Evolutionary conservation across 1,140 invertebrate genomes (phyloP), one percentile per base, ranked within the genome.

Genomic region (Patella vulgata): DNA sequence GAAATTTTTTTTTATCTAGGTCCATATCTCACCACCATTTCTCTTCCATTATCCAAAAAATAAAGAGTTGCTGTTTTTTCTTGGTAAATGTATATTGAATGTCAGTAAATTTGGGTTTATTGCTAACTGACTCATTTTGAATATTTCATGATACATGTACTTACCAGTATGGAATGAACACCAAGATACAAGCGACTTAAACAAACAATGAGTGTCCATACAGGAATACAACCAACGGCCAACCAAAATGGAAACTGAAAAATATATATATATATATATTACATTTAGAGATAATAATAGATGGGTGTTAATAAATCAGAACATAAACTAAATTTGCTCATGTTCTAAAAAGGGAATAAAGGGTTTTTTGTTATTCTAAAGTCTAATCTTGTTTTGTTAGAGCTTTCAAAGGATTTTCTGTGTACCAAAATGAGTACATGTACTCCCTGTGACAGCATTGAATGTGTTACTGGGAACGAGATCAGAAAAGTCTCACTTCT

Each of bases 81-180:
- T n/a, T n/a, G n/a, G n/a, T n/a, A n/a, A n/a, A n/a, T n/a, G n/a
- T n/a, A n/a, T n/a, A n/a, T n/a, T n/a, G n/a, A n/a, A n/a, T n/a
- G n/a, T n/a, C n/a, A n/a, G n/a, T n/a, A n/a, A n/a, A n/a, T n/a
- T n/a, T n/a, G n/a, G n/a, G n/a, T n/a, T n/a, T n/a, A n/a, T n/a
- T n/a, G n/a, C n/a, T n/a, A n/a, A n/a, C n/a, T n/a, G n/a, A n/a
- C n/a, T n/a, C n/a, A n/a, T n/a, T n/a, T n/a, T n/a, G n/a, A n/a
- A n/a, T n/a, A n/a, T n/a, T n/a, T n/a, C n/a, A n/a, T n/a, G n/a
- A n/a, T n/a, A n/a, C n/a, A n/a, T n/a, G 14, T 27, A 75, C 79
- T 76, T 65, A 83, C 94, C 90, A 95, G 83, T 55, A 95, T 89
- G 63, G 92, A 91, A 80, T 97, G 95, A 93, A 97, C 96, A 70